Evolutionary conservation across 2,888 invertebrate genomes (phyloP).

Genomic region (Drosophila yooni): DNA sequence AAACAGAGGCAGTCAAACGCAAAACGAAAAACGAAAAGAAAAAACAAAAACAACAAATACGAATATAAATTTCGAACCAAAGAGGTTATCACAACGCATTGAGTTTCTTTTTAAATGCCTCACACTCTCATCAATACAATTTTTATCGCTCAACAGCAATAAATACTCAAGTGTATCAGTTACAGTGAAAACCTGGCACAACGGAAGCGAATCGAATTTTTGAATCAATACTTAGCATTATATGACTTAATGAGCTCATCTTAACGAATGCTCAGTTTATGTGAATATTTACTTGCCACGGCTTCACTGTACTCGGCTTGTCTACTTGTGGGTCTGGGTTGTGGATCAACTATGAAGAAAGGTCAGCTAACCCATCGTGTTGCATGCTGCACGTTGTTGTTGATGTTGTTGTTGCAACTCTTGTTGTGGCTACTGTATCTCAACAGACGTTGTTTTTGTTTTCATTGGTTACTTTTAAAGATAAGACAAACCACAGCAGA

Average conservation of each 20-base stretch:
- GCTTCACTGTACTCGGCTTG: constrained; percentile 41
- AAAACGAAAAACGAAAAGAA: background rate
- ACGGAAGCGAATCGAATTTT: constrained; percentile 1
- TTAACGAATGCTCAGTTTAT: background rate
- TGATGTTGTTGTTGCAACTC: constrained; percentile 8
- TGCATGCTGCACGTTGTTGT: constrained; percentile 8
- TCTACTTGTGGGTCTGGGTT: constrained; percentile 36
- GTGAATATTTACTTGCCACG: background rate
- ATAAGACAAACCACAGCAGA: constrained; percentile 47
- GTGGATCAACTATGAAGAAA: constrained; percentile 75
- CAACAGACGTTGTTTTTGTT: constrained; percentile 18
- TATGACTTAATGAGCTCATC: background rate
- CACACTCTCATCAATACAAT: constrained; percentile 19
- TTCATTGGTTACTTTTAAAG: constrained; percentile 31
- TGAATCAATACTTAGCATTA: constrained; percentile 4
- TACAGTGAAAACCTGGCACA: constrained; percentile 42
- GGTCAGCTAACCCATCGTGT: constrained; percentile 66
- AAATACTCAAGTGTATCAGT: constrained; percentile 31
- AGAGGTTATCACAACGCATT: constrained; percentile 71
- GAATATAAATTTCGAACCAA: constrained; percentile 50
- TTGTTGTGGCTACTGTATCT: constrained; percentile 42
- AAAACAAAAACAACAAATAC: constrained; percentile 15
- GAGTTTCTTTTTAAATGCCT: constrained; percentile 61
- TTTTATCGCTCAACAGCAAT: constrained; percentile 55
- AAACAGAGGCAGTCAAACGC: constrained; percentile 30